Base-by-base conservation (phyloP, 1,140 invertebrate species). In the Trissolcus basalis region DNA sequence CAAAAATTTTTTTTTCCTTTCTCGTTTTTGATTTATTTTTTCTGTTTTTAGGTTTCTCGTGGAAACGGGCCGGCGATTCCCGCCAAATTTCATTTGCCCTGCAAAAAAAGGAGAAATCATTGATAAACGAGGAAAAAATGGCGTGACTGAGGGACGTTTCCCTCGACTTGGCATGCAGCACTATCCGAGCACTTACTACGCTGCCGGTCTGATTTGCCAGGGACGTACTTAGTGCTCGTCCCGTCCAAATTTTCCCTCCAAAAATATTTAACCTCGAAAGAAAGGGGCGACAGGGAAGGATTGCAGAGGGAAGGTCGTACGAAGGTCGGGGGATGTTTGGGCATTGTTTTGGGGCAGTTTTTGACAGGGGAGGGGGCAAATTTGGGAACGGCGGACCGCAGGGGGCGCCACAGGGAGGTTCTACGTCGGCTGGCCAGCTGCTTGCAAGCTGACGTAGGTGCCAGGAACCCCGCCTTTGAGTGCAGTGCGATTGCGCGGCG, bases 371-470 rank as follows among this genome's bases (percentile, higher is more conserved):
- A n/a, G n/a, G n/a, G n/a, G n/a, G n/a, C n/a, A n/a, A n/a, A n/a
- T n/a, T n/a, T n/a, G n/a, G n/a, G n/a, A n/a, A n/a, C n/a, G n/a
- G n/a, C n/a, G n/a, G n/a, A n/a, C n/a, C n/a, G n/a, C n/a, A n/a
- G n/a, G n/a, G n/a, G n/a, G n/a, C n/a, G n/a, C 43, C 0, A n/a
- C 4, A 9, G 33, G 10, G 2, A 13, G 15, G n/a, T 2, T 45
- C 14, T 9, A n/a, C 48, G 59, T 11, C 44, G 14, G 12, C 1
- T 1, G 8, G 39, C 59, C 59, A 61, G 59, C 59, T 61, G 59
- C 59, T 61, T 39, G 12, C 5, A 13, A 61, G 33, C 59, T 45
- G 49, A 39, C 48, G 36, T 61, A 61, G 48, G 59, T 61, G 47
- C 14, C 44, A 33, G 36, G 33, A 39, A 61, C 59, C 48, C 59